Percentiles rank a stretch among this genome's conserved stretches.
These are phyloP conservation scores for Antheraea pernyi DNA, from an alignment of 1,140 invertebrate species.

Conservation along the genomic window DNA sequence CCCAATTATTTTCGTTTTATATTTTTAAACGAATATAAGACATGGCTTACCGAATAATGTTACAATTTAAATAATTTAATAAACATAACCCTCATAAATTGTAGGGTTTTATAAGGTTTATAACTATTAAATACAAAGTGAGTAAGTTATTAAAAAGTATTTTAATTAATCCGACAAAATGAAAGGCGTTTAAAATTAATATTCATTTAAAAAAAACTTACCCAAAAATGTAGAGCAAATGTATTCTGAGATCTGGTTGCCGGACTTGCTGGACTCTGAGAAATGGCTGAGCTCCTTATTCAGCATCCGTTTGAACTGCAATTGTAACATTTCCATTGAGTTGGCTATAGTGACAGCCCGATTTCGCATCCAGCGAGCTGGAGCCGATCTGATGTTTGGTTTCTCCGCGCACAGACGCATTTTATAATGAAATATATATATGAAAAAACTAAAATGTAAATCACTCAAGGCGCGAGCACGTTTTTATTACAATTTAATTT, in stretches of 20 bases:
- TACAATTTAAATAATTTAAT: not conserved
- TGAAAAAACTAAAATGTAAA: constrained; percentile 26
- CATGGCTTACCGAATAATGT: not conserved
- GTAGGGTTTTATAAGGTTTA: too few species aligned
- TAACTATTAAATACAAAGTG: too few species aligned
- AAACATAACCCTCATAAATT: not conserved
- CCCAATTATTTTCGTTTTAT: not conserved
- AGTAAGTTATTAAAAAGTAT: too few species aligned
- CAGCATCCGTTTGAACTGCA: constrained; percentile 99
- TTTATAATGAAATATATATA: constrained; percentile 43
- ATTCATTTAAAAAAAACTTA: constrained; percentile 77
- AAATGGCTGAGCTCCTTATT: constrained; percentile 99
- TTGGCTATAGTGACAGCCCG: constrained; percentile 58
- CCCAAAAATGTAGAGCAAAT: constrained; percentile 99
- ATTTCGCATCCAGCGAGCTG: constrained; percentile 59
- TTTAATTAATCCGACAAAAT: too few species aligned
- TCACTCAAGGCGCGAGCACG: constrained; percentile 25
- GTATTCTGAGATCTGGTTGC: constrained; percentile 99
- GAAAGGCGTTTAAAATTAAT: too few species aligned
- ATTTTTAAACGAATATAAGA: not conserved
- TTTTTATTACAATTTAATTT: constrained; percentile 15
- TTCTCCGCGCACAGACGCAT: constrained; percentile 68
- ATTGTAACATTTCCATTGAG: constrained; percentile 73
- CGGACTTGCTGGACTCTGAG: constrained; percentile 98
- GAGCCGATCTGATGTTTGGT: constrained; percentile 54